A percentile compares a stretch with the other conserved stretches of the same genome.
These are phyloP conservation scores for Phyllostomus hastatus DNA, from an alignment of 2,113 vertebrate species.

Conservation along the genomic window DNA sequence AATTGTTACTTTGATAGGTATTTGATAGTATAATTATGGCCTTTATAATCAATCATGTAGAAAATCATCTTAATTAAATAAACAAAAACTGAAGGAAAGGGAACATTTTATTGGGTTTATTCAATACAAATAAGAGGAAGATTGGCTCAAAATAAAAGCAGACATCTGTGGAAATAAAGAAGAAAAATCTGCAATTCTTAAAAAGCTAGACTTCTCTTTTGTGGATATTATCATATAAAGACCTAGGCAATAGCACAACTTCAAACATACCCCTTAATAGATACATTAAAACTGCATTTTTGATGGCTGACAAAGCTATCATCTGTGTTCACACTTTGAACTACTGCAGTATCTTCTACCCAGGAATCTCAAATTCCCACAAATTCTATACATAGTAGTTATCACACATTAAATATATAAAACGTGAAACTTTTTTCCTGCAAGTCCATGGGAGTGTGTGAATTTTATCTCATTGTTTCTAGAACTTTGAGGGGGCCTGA, in stretches of 20 bases:
- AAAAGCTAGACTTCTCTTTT: background rate
- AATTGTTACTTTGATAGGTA: slow-evolving; percentile 50
- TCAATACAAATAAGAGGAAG: background rate
- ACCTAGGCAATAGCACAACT: background rate
- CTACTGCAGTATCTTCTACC: background rate
- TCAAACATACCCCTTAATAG: background rate
- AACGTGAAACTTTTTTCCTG: background rate
- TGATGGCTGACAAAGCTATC: background rate
- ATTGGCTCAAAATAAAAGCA: slow-evolving; percentile 17
- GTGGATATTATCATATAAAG: background rate
- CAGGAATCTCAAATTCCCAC: background rate
- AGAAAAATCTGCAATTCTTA: slow-evolving; percentile 12
- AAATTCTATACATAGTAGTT: background rate
- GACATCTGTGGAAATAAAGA: slow-evolving; percentile 31
- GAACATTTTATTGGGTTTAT: slow-evolving; percentile 27
- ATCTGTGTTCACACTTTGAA: slow-evolving; percentile 17
- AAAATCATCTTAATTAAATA: slow-evolving; percentile 48
- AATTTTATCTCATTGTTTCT: background rate
- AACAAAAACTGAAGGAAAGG: slow-evolving; percentile 48
- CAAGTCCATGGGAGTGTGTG: background rate
- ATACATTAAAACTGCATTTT: slow-evolving; percentile 1
- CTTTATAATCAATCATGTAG: slow-evolving; percentile 40
- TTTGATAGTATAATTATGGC: slow-evolving; percentile 12
- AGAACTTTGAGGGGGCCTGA: background rate
- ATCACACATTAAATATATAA: background rate